Evolutionary conservation across 1,140 invertebrate species (phyloP).

Genomic region (Penaeus japonicus): DNA sequence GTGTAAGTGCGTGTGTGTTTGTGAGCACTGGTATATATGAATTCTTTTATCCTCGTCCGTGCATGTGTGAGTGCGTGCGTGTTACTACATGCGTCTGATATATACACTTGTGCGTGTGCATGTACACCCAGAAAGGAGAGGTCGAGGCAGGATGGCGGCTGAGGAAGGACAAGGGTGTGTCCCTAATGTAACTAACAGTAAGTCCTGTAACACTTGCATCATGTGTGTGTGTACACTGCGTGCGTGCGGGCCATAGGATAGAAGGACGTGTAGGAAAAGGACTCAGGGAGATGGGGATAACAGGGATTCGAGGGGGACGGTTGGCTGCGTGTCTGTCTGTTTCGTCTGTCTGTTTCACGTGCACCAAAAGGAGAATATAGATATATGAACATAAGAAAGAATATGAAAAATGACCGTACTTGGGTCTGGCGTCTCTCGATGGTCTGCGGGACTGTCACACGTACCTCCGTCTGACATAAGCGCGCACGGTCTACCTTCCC

Average conservation of each 20-base stretch:
- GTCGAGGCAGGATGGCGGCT: neutral
- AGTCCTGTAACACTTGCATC: too few relatives aligned
- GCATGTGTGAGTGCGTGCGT: neutral
- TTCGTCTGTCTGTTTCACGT: too few relatives aligned
- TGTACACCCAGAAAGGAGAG: neutral
- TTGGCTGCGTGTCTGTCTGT: too few relatives aligned
- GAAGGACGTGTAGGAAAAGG: too few relatives aligned
- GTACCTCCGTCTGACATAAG: constrained; percentile 88
- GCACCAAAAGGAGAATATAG: too few relatives aligned
- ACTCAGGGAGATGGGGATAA: too few relatives aligned
- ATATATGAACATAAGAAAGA: too few relatives aligned
- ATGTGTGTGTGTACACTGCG: too few relatives aligned
- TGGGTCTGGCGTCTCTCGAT: constrained; percentile 51
- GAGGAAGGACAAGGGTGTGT: neutral
- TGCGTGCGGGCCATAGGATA: too few relatives aligned
- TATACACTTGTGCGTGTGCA: neutral
- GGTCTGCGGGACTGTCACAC: constrained; percentile 54
- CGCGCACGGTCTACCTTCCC: constrained; percentile 92
- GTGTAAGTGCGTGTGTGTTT: constrained; percentile 25
- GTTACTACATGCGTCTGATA: neutral
- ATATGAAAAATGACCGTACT: constrained; percentile 45
- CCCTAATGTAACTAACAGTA: too few relatives aligned
- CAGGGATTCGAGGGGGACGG: too few relatives aligned
- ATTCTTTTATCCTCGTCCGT: neutral
- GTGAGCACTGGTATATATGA: neutral